Base-by-base conservation (phyloP, 1,140 invertebrate genomes). In the Archegozetes longisetosus region DNA sequence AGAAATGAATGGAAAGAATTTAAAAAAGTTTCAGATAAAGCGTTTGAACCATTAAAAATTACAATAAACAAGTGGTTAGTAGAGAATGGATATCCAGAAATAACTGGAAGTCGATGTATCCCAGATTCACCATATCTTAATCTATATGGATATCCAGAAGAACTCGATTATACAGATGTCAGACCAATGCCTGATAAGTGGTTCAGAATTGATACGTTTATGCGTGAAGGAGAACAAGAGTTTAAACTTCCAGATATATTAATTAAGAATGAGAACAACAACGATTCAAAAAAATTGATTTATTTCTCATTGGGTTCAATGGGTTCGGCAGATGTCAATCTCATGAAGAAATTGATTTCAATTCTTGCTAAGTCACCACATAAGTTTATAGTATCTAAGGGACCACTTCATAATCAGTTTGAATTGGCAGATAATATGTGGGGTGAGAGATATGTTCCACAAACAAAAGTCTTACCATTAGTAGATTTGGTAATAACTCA, bases 281-380 rank as follows among this genome's bases (percentile, higher is more conserved):
- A 47, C 22, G 27, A 55, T 28, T 17, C n/a, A n/a, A 22, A 25
- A 47, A 54, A 62, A 26, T 32, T 63, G n/a, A 63, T 63, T 17
- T 58, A 50, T 27, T 65, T 62, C 9, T 62, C 58, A 22, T 27
- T 63, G 46, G 62, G 57, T 32, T 52, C 53, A 24, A 40, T 62
- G 58, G 60, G 69, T 67, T 67, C 57, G 66, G 17, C 29, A 62
- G 40, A 67, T 64, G 23, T 62, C 12, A 26, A 49, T 27, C 53
- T 61, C 2, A 61, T 61, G 60, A 61, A 61, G 47, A 2, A 32
- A 52, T 23, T 61, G 2, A 20, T 55, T 14, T 1, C 1, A 6
- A 25, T 4, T 4, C 22, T 61, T 13, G 24, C 60, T 2, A 46
- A 61, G 24, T 17, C 52, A 1, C 6, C 13, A 2, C 53, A 61